Percentiles rank a stretch among this genome's conserved stretches.
Conservation (phyloP, 2,113 vertebrate species). For the Arizona elegans region DNA sequence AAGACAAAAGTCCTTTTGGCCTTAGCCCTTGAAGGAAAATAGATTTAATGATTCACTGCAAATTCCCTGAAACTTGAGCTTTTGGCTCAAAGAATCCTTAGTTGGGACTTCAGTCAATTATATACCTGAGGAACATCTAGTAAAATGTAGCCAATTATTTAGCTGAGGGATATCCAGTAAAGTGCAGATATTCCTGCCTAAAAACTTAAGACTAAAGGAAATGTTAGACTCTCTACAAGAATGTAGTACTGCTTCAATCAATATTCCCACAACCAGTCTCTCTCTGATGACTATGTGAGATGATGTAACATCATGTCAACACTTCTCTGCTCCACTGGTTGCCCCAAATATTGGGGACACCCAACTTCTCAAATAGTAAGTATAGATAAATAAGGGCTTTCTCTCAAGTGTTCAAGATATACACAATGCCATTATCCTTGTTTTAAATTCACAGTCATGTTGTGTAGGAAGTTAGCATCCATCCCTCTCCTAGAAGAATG, state of each 20-base stretch:
- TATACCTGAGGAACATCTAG: neutral
- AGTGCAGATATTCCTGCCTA: neutral
- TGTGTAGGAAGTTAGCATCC: too few relatives aligned
- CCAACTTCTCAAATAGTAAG: neutral
- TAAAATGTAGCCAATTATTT: neutral
- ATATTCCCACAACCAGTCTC: neutral
- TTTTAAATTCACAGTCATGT: neutral
- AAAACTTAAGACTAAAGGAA: neutral
- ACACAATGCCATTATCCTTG: neutral
- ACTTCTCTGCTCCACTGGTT: neutral
- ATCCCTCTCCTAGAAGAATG: too few relatives aligned
- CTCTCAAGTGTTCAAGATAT: neutral
- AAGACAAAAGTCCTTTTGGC: conserved; percentile 27
- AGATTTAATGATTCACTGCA: neutral
- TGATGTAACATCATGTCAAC: neutral
- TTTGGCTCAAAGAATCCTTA: neutral
- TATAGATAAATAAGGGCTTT: neutral
- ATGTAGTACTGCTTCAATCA: neutral
- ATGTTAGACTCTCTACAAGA: neutral
- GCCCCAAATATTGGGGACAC: neutral
- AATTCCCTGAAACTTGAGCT: neutral
- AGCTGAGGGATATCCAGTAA: neutral
- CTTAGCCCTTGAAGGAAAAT: neutral
- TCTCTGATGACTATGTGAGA: neutral
- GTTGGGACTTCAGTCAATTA: accelerated